phyloP scores from a whole-genome alignment of 2,888 invertebrate species.

The Neoascia interrupta region DNA sequence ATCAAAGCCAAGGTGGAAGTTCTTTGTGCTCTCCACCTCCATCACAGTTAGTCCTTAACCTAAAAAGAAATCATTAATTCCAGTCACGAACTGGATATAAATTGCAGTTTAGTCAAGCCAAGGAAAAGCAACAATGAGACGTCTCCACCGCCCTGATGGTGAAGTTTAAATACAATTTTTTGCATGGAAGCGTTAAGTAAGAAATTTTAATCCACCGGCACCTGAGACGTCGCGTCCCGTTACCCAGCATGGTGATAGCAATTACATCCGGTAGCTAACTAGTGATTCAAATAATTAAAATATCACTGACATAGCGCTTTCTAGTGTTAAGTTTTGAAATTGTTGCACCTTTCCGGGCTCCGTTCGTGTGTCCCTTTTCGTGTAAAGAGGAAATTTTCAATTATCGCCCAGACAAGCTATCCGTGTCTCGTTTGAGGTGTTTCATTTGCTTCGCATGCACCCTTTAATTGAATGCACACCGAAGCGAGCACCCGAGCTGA shows the following conservation, averaged over 20 bases:
- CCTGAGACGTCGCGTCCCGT: too few relatives aligned
- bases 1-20: too few relatives aligned
- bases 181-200: background rate
- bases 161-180: too few relatives aligned
- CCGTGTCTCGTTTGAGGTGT: slow-evolving; percentile 4
- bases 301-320: slow-evolving; percentile 33
- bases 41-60: too few relatives aligned
- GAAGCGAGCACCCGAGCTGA: too few relatives aligned
- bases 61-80: slow-evolving; percentile 52
- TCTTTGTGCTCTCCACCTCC: too few relatives aligned
- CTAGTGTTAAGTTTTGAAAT: slow-evolving; percentile 51
- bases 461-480: slow-evolving; percentile 28
- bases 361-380: background rate
- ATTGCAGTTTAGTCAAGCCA: slow-evolving; percentile 60
- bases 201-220: slow-evolving; percentile 24
- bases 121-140: slow-evolving; percentile 8
- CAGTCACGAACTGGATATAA: slow-evolving; percentile 59
- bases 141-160: background rate
- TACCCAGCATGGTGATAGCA: background rate
- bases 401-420: slow-evolving; percentile 17
- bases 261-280: slow-evolving; percentile 47
- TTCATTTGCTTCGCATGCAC: slow-evolving; percentile 20
- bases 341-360: background rate
- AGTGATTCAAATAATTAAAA: slow-evolving; percentile 55
- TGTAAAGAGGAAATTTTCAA: slow-evolving; percentile 46